phyloP scores from a whole-genome alignment of 53 echinoderm and acorn worm genomes.

The Temnopleurus reevesii region DNA sequence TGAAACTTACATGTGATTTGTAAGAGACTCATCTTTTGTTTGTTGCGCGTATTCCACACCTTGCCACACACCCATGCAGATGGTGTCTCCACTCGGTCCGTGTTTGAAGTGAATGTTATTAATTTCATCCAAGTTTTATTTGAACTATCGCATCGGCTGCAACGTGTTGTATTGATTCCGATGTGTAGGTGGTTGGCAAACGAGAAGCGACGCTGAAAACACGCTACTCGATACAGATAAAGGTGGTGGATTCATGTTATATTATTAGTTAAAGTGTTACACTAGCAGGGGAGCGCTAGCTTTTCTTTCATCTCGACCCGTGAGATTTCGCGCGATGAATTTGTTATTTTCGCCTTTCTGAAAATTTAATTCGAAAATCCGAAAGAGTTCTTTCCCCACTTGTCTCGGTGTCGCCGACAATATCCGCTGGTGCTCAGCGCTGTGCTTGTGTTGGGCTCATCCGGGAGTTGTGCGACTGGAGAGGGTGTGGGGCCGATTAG shows the following conservation, averaged over 20 bases:
- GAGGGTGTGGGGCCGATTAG: constrained; percentile 26
- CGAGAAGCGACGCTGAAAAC: constrained; percentile 2
- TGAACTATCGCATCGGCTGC: not conserved
- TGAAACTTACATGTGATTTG: not conserved
- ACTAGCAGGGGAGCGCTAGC: not conserved
- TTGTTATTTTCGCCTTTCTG: constrained; percentile 47
- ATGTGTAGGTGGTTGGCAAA: not conserved
- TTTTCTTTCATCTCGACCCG: constrained; percentile 7
- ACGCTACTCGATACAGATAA: not conserved
- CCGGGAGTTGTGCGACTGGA: constrained; percentile 23
- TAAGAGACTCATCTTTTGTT: not conserved
- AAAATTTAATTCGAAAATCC: constrained; percentile 50
- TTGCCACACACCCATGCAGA: constrained; percentile 19
- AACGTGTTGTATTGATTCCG: constrained; percentile 28
- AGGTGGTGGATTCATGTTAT: constrained; percentile 35
- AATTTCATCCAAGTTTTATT: constrained; percentile 28
- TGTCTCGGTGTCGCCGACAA: constrained; percentile 32
- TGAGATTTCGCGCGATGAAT: constrained; percentile 30
- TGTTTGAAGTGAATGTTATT: constrained; percentile 44
- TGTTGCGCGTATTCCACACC: constrained; percentile 2
- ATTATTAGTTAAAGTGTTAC: constrained; percentile 44
- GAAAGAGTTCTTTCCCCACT: not conserved
- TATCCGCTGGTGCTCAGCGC: constrained; percentile 19
- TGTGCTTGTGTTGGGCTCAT: not conserved
- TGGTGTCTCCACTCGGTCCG: constrained; percentile 11